phyloP scores from a whole-genome alignment of 1,140 invertebrate species.

The Conopomorpha cramerella region DNA sequence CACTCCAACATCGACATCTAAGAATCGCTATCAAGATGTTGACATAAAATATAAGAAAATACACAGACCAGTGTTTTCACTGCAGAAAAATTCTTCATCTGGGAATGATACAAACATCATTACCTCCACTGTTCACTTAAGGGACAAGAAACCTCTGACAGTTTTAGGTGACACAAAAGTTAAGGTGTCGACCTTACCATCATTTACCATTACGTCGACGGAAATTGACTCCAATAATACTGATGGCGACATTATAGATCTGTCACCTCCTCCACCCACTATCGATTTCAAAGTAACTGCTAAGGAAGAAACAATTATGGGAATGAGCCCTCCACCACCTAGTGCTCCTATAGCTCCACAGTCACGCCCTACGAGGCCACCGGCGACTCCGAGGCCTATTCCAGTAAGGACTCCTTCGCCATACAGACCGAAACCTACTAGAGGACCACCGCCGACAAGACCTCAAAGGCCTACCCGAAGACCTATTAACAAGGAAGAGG shows the following conservation, averaged over 20 bases:
- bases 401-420: constrained; percentile 25
- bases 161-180: constrained; percentile 30
- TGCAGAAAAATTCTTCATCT: constrained; percentile 17
- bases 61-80: constrained; percentile 18
- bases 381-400: constrained; percentile 24
- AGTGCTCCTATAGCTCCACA: constrained; percentile 16
- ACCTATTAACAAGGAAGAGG: neutral
- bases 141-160: constrained; percentile 42
- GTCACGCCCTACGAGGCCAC: constrained; percentile 18
- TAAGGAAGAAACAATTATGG: constrained; percentile 52
- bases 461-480: constrained; percentile 28
- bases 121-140: constrained; percentile 46
- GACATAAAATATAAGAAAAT: constrained; percentile 19
- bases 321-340: constrained; percentile 53
- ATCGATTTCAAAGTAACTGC: constrained; percentile 38
- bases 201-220: constrained; percentile 24
- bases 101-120: constrained; percentile 46
- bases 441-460: constrained; percentile 30
- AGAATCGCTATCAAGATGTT: constrained; percentile 5
- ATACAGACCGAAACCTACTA: constrained; percentile 34
- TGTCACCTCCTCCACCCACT: constrained; percentile 50
- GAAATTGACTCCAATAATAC: constrained; percentile 23
- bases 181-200: constrained; percentile 23
- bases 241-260: constrained; percentile 41
- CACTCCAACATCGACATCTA: constrained; percentile 7